Conservation (phyloP, 2,797 vertebrate species). For the Cirrhinus molitorella region DNA sequence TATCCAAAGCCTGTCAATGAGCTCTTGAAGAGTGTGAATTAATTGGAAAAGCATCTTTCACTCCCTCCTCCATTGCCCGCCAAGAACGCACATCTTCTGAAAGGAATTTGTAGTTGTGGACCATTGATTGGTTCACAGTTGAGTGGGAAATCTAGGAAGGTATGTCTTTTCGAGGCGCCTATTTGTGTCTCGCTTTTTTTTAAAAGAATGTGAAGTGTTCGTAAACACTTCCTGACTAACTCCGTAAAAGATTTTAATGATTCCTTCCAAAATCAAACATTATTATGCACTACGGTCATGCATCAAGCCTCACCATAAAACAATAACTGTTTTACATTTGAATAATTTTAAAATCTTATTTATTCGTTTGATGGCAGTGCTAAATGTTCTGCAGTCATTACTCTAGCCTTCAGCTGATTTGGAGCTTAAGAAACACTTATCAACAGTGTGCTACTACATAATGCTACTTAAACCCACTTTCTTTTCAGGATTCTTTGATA, state of each 20-base stretch:
- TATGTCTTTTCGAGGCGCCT: neutral
- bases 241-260: neutral
- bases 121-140: slow-evolving; percentile 66
- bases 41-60: slow-evolving; percentile 50
- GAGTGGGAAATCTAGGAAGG: slow-evolving; percentile 62
- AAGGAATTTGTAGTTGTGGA: slow-evolving; percentile 55
- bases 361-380: neutral
- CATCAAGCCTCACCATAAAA: neutral
- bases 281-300: neutral
- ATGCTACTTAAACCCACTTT: no score
- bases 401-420: neutral
- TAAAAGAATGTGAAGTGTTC: neutral
- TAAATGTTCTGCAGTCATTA: neutral
- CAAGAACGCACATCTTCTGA: slow-evolving; percentile 52
- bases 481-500: neutral
- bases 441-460: no score
- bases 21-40: slow-evolving; percentile 60
- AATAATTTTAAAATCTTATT: no score
- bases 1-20: slow-evolving; percentile 60
- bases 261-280: neutral
- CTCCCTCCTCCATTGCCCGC: slow-evolving; percentile 41
- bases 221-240: neutral
- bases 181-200: slow-evolving; percentile 1
- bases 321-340: no score
- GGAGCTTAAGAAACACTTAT: neutral